These are phyloP conservation scores for Drosophila pseudoobscura DNA, from an alignment of 1,140 invertebrate species.

Conservation along the genomic window DNA sequence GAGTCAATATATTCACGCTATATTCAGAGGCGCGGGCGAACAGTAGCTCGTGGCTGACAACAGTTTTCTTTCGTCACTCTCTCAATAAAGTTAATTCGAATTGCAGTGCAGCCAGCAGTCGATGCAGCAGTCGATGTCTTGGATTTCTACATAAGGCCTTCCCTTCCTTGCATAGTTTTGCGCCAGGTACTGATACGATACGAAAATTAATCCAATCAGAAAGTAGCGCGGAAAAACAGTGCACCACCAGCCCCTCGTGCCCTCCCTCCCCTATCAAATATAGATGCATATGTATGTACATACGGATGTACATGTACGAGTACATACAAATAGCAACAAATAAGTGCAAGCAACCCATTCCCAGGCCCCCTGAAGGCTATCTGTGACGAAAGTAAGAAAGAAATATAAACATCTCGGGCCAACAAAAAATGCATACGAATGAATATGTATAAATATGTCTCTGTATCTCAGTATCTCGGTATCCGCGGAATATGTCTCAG, in stretches of 20 bases:
- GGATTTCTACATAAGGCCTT: conserved; percentile 66
- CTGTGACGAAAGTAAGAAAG: conserved; percentile 65
- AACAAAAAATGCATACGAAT: conserved; percentile 11
- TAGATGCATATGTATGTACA: conserved; percentile 7
- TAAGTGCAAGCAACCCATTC: conserved; percentile 35
- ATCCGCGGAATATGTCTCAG: conserved; percentile 43
- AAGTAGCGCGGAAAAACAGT: conserved; percentile 63
- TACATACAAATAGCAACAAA: conserved; percentile 35
- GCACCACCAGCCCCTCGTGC: neutral
- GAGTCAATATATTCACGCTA: conserved; percentile 36
- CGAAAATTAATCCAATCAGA: conserved; percentile 44
- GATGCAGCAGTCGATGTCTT: conserved; percentile 26
- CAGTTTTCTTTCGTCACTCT: conserved; percentile 19
- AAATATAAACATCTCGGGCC: conserved; percentile 41
- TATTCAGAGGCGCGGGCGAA: conserved; percentile 35
- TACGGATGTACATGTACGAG: neutral
- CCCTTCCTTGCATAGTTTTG: conserved; percentile 52
- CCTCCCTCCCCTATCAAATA: neutral
- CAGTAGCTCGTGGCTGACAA: conserved; percentile 32
- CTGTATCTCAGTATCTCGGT: conserved; percentile 29
- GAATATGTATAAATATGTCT: conserved; percentile 22
- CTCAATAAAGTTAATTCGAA: conserved; percentile 49
- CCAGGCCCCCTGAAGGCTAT: conserved; percentile 61
- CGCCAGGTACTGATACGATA: conserved; percentile 64
- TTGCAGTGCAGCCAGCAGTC: conserved; percentile 25